Evolutionary conservation across 2,888 invertebrate species (phyloP), one percentile per base, ranked within the genome.

Genomic region (Pantelozetes paolii): DNA sequence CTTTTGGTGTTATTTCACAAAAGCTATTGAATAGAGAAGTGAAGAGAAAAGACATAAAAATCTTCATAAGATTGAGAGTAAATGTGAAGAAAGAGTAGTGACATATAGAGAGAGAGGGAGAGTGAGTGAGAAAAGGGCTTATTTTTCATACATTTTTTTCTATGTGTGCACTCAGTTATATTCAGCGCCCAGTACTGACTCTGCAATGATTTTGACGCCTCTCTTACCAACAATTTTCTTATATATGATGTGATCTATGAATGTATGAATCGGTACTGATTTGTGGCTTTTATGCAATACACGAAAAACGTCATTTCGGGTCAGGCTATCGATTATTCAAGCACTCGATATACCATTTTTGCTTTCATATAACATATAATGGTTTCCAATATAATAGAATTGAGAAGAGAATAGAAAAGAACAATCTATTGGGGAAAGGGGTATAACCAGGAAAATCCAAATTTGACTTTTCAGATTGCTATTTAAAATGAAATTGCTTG

Each of bases 201-300:
- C 28, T n/a, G 62, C 45, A 45, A 45, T 69, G 45, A 45, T 69
- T 69, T 45, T 28, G 40, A 69, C 69, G 69, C 69, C 69, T 69
- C 26, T 67, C 11, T 67, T 8, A 15, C 67, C 67, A 67, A 40
- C 40, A 67, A 67, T 40, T n/a, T 67, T 32, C 59, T 64, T 64
- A 64, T 69, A 36, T 69, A 69, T 69, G 69, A 69, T 69, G 69
- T 69, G 69, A 69, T 69, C 69, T 42, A 69, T 69, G 69, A 69
- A 69, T 69, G 69, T 45, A 42, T 69, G 69, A 69, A 69, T 45
- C 69, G 40, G 13, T 40, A 20, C 45, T 69, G 69, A 69, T 69
- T 69, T 69, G 69, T 69, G 69, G 69, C 45, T 64, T 64, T 64
- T 64, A 64, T 64, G 64, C 64, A 64, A 64, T 64, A 64, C 64